Evolutionary conservation across 2,888 invertebrate genomes (phyloP).

Genomic region (Pseudanteris insignis): DNA sequence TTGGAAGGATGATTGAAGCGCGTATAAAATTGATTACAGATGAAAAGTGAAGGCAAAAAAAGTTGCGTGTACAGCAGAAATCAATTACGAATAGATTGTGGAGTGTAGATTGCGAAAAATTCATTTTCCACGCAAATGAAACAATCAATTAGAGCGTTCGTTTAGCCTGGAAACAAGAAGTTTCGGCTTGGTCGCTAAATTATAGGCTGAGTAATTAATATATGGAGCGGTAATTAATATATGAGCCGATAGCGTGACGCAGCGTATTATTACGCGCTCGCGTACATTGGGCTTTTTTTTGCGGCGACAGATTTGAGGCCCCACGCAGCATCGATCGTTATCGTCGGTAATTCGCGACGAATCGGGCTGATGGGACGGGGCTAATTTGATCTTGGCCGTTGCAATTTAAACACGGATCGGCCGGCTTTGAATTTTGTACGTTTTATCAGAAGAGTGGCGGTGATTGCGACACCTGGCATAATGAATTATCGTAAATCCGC

Average conservation of each 20-base stretch:
- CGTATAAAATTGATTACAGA: too few relatives aligned
- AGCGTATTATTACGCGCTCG: conserved; percentile 57
- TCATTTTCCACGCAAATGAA: conserved; percentile 6
- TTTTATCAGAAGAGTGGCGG: conserved; percentile 12
- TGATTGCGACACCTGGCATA: conserved; percentile 11
- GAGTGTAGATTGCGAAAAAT: conserved; percentile 7
- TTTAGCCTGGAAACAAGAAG: conserved; percentile 7
- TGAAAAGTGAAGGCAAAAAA: conserved; percentile 8
- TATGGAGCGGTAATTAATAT: conserved; percentile 64
- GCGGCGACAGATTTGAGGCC: conserved; percentile 52
- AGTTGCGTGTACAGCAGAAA: conserved; percentile 16
- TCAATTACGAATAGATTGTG: conserved; percentile 9
- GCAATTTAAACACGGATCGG: conserved; percentile 50
- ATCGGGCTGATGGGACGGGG: conserved; percentile 13
- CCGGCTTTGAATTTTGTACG: conserved; percentile 28
- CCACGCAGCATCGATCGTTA: conserved; percentile 47
- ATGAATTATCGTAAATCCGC: conserved; percentile 19
- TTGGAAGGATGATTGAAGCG: too few relatives aligned
- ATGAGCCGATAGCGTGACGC: conserved; percentile 52
- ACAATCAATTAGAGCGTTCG: conserved; percentile 13
- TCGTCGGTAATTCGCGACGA: conserved; percentile 51
- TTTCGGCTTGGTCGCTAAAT: conserved; percentile 55
- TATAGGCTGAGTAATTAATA: conserved; percentile 63
- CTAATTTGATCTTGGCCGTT: conserved; percentile 34
- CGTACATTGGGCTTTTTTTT: conserved; percentile 5